Conservation (phyloP, 1,140 invertebrate genomes). For the Phthorimaea operculella region DNA sequence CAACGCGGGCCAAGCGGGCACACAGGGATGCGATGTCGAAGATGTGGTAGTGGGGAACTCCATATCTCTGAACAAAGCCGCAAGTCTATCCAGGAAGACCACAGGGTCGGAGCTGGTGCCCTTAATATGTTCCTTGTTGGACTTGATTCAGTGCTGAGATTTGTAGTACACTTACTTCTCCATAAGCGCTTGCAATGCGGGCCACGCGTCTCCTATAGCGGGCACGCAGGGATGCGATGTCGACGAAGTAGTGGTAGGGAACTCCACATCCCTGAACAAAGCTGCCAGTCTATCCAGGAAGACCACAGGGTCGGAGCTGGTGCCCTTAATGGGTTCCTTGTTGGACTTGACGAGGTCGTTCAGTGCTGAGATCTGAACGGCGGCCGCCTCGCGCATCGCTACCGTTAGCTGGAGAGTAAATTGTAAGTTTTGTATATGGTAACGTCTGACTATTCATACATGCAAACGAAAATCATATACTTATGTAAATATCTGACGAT, state of each 20-base stretch:
- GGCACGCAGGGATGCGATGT: constrained; percentile 83
- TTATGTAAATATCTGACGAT: too few species aligned
- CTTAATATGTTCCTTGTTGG: constrained; percentile 31
- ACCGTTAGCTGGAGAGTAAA: constrained; percentile 67
- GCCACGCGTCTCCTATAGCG: constrained; percentile 89
- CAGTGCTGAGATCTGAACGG: constrained; percentile 79
- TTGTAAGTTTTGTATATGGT: too few species aligned
- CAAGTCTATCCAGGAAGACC: constrained; percentile 91
- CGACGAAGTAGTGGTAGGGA: constrained; percentile 47
- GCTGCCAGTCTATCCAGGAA: constrained; percentile 94
- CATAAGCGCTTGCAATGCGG: constrained; percentile 82
- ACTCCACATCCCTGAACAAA: constrained; percentile 84
- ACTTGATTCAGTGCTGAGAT: constrained; percentile 74
- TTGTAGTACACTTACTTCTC: constrained; percentile 75
- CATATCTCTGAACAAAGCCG: constrained; percentile 88
- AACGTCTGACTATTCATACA: too few species aligned
- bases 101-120: constrained; percentile 82
- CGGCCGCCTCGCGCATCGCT: constrained; percentile 82
- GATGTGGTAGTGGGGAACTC: constrained; percentile 56
- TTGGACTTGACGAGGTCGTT: constrained; percentile 69
- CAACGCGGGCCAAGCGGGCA: constrained; percentile 88
- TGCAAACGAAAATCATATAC: too few species aligned
- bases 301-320: constrained; percentile 84
- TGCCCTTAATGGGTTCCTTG: constrained; percentile 29
- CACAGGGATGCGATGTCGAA: constrained; percentile 81